These are phyloP conservation scores for Trichonephila clavata DNA, from an alignment of 1,140 invertebrate genomes.

Conservation along the genomic window DNA sequence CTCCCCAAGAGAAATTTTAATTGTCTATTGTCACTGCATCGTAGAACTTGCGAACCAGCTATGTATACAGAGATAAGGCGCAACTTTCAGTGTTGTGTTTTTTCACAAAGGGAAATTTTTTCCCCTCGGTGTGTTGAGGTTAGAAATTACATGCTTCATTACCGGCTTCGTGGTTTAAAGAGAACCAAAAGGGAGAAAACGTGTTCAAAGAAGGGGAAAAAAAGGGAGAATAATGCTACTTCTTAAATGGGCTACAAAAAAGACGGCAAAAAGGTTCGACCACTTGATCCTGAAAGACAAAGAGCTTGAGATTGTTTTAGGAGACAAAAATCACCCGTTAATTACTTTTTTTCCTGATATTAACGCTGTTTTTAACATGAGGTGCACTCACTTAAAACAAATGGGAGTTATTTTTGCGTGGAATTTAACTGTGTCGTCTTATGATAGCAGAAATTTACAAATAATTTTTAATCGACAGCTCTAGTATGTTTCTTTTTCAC, in stretches of 20 bases:
- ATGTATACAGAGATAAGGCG: conserved; percentile 68
- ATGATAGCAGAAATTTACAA: neutral
- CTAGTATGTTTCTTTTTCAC: too few species aligned
- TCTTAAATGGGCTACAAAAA: conserved; percentile 60
- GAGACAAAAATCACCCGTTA: conserved; percentile 62
- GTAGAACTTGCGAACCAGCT: conserved; percentile 21
- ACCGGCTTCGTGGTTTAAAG: conserved; percentile 74
- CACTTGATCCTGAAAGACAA: conserved; percentile 73
- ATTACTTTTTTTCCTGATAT: conserved; percentile 53
- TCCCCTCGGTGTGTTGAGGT: conserved; percentile 74
- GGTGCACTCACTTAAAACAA: neutral
- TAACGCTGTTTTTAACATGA: conserved; percentile 6
- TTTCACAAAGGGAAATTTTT: conserved; percentile 45
- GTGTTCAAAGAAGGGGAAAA: neutral
- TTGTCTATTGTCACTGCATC: conserved; percentile 70
- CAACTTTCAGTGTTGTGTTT: conserved; percentile 30
- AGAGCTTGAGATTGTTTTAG: conserved; percentile 66
- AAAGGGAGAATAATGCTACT: conserved; percentile 69
- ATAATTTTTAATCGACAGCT: neutral
- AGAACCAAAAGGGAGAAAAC: conserved; percentile 35
- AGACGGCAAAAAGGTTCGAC: conserved; percentile 50
- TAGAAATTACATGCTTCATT: conserved; percentile 76
- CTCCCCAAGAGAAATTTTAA: conserved; percentile 68
- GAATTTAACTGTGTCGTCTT: neutral
- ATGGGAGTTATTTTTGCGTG: neutral